Percentiles rank a stretch among this genome's conserved stretches.
These are phyloP conservation scores for Aramus guarauna DNA, from an alignment of 2,113 vertebrate genomes.

Conservation along the genomic window DNA sequence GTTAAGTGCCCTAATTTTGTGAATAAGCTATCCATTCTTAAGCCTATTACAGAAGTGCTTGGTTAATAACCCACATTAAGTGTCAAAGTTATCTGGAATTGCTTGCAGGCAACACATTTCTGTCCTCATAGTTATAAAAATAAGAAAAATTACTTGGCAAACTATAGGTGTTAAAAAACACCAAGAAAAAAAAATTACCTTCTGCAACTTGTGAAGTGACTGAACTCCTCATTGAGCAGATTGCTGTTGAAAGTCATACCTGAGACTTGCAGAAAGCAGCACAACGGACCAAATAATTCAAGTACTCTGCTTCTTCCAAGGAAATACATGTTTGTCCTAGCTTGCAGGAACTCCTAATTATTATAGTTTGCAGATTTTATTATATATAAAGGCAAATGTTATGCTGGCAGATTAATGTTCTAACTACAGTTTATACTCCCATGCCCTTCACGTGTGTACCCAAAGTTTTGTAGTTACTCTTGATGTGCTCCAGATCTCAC, in stretches of 20 bases:
- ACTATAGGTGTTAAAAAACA: neutral
- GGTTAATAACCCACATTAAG: neutral
- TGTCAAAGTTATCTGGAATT: neutral
- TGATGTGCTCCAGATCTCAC: neutral
- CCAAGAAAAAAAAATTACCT: neutral
- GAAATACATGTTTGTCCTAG: neutral
- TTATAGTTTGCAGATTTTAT: neutral
- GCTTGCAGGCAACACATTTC: neutral
- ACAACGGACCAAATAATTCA: neutral
- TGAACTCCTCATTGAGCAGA: neutral
- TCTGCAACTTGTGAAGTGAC: neutral
- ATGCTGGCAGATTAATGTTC: neutral
- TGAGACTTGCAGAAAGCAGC: neutral
- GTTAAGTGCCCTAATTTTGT: constrained; percentile 2
- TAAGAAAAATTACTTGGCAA: neutral
- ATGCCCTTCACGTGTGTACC: neutral
- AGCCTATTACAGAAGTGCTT: neutral
- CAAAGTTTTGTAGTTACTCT: neutral
- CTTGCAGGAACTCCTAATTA: neutral
- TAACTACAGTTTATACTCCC: neutral
- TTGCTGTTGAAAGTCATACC: neutral
- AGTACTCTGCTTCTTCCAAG: neutral
- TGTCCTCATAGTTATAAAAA: neutral
- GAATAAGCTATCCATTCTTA: neutral
- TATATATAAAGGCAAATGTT: neutral